phyloP scores from a whole-genome alignment of 2,888 invertebrate genomes.

The Nowickia ferox region DNA sequence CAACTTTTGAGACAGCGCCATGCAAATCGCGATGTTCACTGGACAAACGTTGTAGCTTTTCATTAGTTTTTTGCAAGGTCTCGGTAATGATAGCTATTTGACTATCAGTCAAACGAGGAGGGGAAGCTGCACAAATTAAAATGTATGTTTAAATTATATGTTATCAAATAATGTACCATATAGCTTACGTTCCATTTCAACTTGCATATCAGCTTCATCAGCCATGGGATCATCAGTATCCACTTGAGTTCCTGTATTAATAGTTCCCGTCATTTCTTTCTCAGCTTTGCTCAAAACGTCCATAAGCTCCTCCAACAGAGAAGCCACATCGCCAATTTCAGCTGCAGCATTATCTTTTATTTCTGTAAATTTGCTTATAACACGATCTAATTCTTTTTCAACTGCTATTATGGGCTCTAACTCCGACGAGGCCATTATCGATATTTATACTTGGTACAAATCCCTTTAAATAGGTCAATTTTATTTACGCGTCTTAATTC shows the following conservation, averaged over 20 bases:
- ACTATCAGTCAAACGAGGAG: conserved; percentile 87
- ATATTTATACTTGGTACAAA: neutral
- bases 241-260: conserved; percentile 79
- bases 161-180: neutral
- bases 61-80: conserved; percentile 90
- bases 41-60: conserved; percentile 91
- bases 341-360: conserved; percentile 81
- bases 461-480: conserved; percentile 14
- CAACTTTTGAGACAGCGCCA: conserved; percentile 92
- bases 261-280: conserved; percentile 77
- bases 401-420: conserved; percentile 82
- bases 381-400: conserved; percentile 82
- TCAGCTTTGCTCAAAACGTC: conserved; percentile 78
- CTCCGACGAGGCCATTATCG: conserved; percentile 71
- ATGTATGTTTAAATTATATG: neutral
- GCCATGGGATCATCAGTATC: conserved; percentile 78
- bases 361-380: conserved; percentile 81
- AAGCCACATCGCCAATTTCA: conserved; percentile 80
- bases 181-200: conserved; percentile 78
- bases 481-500: neutral
- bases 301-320: conserved; percentile 79
- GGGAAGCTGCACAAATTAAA: conserved; percentile 83
- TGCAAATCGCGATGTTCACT: conserved; percentile 93
- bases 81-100: conserved; percentile 90
- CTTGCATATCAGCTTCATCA: conserved; percentile 79